Conservation (phyloP, 1,140 invertebrate species). For the Amyelois transitella region DNA sequence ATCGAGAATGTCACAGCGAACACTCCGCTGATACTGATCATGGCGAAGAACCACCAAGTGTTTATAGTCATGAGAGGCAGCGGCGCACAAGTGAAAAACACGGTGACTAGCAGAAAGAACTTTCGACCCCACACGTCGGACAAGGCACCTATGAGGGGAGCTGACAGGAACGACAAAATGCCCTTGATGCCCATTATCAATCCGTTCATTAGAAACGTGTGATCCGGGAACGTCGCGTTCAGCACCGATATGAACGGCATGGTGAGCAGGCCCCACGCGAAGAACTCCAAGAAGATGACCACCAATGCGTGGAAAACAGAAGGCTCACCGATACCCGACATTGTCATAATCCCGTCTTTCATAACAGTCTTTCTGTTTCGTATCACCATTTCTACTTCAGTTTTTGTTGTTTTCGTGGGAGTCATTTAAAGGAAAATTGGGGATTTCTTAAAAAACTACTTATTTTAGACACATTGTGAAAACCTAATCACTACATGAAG, state of each 20-base stretch:
- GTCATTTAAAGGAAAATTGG: slow-evolving; percentile 63
- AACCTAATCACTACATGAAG: slow-evolving; percentile 64
- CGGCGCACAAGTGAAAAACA: slow-evolving; percentile 99
- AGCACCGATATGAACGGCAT: slow-evolving; percentile 98
- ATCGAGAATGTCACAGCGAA: slow-evolving; percentile 99
- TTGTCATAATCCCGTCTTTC: slow-evolving; percentile 73
- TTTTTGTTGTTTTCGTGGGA: slow-evolving; percentile 71
- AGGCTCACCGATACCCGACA: slow-evolving; percentile 92
- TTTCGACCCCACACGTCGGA: slow-evolving; percentile 99
- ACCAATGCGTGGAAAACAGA: slow-evolving; percentile 98
- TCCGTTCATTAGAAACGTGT: slow-evolving; percentile 99
- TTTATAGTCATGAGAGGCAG: slow-evolving; percentile 99
- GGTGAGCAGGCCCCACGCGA: slow-evolving; percentile 98
- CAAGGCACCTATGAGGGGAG: slow-evolving; percentile 96
- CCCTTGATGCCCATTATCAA: slow-evolving; percentile 99
- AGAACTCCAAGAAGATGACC: slow-evolving; percentile 99
- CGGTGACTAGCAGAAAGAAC: slow-evolving; percentile 97
- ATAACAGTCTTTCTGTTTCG: slow-evolving; percentile 72
- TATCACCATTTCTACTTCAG: slow-evolving; percentile 74
- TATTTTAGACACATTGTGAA: slow-evolving; percentile 65
- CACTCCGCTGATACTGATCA: slow-evolving; percentile 98
- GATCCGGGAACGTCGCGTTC: slow-evolving; percentile 98
- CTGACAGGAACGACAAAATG: slow-evolving; percentile 96
- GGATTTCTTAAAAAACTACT: slow-evolving; percentile 56
- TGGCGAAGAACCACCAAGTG: slow-evolving; percentile 99